Evolutionary conservation across 2,797 vertebrate species (phyloP), one percentile per base, ranked within the genome.

Genomic region (Enteromius argenteus): DNA sequence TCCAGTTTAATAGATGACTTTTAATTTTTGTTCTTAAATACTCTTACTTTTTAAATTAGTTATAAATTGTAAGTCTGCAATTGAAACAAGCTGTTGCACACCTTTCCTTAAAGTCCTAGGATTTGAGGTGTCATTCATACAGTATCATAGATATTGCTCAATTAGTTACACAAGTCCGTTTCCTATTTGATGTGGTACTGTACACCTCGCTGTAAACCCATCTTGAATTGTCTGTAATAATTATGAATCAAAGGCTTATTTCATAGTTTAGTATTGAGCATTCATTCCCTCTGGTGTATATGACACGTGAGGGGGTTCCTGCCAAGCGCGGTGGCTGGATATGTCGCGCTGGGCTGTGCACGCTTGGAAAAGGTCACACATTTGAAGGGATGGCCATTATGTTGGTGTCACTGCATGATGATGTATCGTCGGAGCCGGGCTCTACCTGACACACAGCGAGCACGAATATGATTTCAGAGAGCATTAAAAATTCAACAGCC

Each of bases 401-500:
- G 94, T 93, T 93, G 92, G 90, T 94, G 94, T 95, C 94, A 94
- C 85, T 90, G 92, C 92, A 92, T 94, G 93, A 93, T 95, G 94
- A 95, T 95, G 94, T 95, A 95, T 95, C 93, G 93, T 93, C 93
- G 92, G 92, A 84, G 94, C 93, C 91, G 90, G 92, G 91, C 93
- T 93, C 92, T 93, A 94, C 94, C 94, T 94, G 93, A 94, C 93
- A 94, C 93, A 92, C 93, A 91, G 92, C 91, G 91, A 95, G 94
- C 94, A 95, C 93, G 94, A 95, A 95, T 94, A 94, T 95, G 94
- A 95, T 95, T 95, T 95, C 94, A 95, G 93, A 94, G 93, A 92
- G 94, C 95, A 95, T 96, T 95, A 95, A 96, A 95, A 95, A 96
- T 95, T 94, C 94, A 95, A 94, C 93, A 95, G 94, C 91, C 90